phyloP scores from a whole-genome alignment of 2,888 invertebrate genomes.

The Ditula angustiorana region DNA sequence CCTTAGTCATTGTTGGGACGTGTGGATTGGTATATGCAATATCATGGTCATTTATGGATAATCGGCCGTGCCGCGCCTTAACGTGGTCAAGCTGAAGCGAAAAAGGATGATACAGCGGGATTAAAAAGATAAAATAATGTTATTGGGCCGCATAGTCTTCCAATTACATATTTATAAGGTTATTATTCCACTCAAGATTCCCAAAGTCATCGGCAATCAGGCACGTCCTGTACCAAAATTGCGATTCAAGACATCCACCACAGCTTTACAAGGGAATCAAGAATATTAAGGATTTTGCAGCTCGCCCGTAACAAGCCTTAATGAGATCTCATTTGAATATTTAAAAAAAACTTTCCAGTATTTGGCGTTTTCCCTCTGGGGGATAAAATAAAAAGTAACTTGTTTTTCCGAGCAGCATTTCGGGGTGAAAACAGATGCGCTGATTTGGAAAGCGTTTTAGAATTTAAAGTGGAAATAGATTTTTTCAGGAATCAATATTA shows the following conservation, averaged over 20 bases:
- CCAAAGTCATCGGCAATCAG: slow-evolving; percentile 1
- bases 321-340: slow-evolving; percentile 38
- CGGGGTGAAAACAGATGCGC: neutral
- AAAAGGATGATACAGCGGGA: neutral
- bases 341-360: slow-evolving; percentile 28
- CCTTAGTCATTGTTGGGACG: too few species aligned
- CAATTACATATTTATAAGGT: neutral
- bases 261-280: slow-evolving; percentile 25
- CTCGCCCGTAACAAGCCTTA: slow-evolving; percentile 33
- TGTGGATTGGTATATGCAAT: too few species aligned
- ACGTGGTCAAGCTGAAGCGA: too few species aligned
- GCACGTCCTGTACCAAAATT: slow-evolving; percentile 14
- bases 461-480: neutral
- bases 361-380: slow-evolving; percentile 5
- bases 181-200: slow-evolving; percentile 2
- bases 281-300: slow-evolving; percentile 27
- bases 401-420: slow-evolving; percentile 9
- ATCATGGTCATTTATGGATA: too few species aligned
- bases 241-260: slow-evolving; percentile 28
- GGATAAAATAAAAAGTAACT: slow-evolving; percentile 8
- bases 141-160: neutral
- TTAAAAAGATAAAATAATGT: neutral
- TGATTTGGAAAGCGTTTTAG: neutral
- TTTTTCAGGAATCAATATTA: neutral
- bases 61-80: too few species aligned